These are phyloP conservation scores for Oreonectes daqikongensis DNA, from an alignment of 2,797 vertebrate species.

Conservation along the genomic window DNA sequence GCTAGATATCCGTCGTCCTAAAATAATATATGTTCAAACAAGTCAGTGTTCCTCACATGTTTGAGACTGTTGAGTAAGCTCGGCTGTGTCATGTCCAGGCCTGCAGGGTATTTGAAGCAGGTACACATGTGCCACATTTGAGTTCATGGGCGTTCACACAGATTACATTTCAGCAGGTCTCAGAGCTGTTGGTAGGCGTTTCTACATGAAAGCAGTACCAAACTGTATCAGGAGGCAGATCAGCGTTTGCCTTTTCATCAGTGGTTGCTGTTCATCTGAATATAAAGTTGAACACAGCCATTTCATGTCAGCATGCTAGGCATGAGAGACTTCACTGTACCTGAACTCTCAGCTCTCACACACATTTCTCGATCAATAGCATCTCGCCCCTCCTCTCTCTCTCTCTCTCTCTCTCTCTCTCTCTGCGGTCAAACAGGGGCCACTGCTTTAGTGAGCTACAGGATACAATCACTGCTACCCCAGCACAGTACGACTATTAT, in stretches of 20 bases:
- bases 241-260: neutral
- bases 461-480: constrained; percentile 52
- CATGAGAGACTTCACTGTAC: neutral
- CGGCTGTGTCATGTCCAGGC: neutral
- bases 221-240: neutral
- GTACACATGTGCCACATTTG: neutral
- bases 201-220: neutral
- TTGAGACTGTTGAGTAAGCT: neutral
- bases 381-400: neutral
- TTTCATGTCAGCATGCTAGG: too few relatives aligned
- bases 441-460: constrained; percentile 71
- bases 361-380: constrained; percentile 19
- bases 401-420: constrained; percentile 56
- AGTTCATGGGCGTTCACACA: neutral
- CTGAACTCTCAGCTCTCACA: constrained; percentile 8
- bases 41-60: neutral
- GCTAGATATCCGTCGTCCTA: neutral
- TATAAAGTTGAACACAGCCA: neutral
- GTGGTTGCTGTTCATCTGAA: neutral
- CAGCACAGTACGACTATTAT: constrained; percentile 37
- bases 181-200: neutral
- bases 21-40: constrained; percentile 8
- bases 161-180: neutral
- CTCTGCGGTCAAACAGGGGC: constrained; percentile 77
- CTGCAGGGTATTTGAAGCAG: constrained; percentile 11